Evolutionary conservation across 2,797 vertebrate species (phyloP).

Genomic region (Momotus momota): DNA sequence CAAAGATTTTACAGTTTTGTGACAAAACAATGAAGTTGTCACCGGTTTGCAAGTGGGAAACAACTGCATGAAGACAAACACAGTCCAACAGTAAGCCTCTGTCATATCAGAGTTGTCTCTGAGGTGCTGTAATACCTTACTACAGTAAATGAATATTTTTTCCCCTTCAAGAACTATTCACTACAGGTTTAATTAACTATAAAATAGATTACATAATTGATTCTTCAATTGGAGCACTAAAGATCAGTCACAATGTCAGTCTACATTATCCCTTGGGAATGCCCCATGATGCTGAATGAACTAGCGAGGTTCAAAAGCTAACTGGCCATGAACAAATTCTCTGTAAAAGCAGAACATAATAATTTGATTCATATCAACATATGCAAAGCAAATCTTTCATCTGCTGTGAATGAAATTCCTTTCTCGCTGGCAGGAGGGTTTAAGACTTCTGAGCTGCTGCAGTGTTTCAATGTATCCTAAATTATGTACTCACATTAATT

Average conservation of each 20-base stretch:
- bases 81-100: background rate
- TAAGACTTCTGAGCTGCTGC: background rate
- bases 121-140: background rate
- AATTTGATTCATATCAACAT: background rate
- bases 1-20: background rate
- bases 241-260: background rate
- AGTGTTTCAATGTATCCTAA: background rate
- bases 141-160: background rate
- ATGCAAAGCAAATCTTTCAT: background rate
- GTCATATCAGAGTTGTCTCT: background rate
- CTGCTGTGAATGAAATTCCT: background rate
- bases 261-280: background rate
- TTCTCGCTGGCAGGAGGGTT: background rate
- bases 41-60: background rate
- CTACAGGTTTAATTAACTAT: background rate
- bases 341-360: background rate
- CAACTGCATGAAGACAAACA: background rate
- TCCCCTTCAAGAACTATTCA: background rate
- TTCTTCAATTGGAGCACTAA: background rate
- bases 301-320: background rate
- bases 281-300: background rate
- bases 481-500: background rate
- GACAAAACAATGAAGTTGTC: background rate
- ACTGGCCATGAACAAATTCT: background rate
- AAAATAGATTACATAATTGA: background rate